Evolutionary conservation across 2,888 invertebrate species (phyloP).

Genomic region (Cylloceria caligata): DNA sequence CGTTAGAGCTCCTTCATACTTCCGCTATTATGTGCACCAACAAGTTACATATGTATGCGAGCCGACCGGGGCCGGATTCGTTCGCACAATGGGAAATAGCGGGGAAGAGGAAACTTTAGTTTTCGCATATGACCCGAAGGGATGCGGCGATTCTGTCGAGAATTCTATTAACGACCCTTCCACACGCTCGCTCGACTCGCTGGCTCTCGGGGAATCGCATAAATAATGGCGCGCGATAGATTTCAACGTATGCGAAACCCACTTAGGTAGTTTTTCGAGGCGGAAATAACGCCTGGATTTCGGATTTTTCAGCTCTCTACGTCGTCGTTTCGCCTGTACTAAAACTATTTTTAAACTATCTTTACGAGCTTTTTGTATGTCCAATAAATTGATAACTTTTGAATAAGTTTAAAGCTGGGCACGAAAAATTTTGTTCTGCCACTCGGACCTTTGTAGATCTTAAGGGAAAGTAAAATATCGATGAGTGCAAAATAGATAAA

Average conservation of each 20-base stretch:
- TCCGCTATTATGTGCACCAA: slow-evolving; percentile 32
- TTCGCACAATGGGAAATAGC: slow-evolving; percentile 37
- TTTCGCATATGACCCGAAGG: slow-evolving; percentile 53
- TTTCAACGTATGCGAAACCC: slow-evolving; percentile 64
- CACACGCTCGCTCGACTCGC: slow-evolving; percentile 52
- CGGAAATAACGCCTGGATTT: slow-evolving; percentile 63
- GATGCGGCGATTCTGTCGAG: slow-evolving; percentile 61
- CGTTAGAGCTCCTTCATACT: slow-evolving; percentile 46
- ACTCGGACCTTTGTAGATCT: background rate
- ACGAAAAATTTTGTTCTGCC: background rate
- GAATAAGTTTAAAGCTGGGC: background rate
- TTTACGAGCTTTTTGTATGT: slow-evolving; percentile 24
- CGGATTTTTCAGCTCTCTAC: slow-evolving; percentile 7
- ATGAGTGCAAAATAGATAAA: too few species aligned
- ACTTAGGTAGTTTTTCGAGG: slow-evolving; percentile 62
- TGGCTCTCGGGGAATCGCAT: slow-evolving; percentile 47
- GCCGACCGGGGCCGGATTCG: slow-evolving; percentile 11
- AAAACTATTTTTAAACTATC: background rate
- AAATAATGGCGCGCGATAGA: slow-evolving; percentile 66
- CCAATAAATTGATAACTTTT: background rate
- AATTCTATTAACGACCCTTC: slow-evolving; percentile 67
- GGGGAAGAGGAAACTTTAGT: background rate
- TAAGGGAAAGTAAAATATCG: background rate
- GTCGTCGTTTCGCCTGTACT: background rate
- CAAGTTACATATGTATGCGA: slow-evolving; percentile 42